These are phyloP conservation scores for Xiphorhynchus erythropygius DNA, from an alignment of 2,797 vertebrate genomes.

Conservation along the genomic window DNA sequence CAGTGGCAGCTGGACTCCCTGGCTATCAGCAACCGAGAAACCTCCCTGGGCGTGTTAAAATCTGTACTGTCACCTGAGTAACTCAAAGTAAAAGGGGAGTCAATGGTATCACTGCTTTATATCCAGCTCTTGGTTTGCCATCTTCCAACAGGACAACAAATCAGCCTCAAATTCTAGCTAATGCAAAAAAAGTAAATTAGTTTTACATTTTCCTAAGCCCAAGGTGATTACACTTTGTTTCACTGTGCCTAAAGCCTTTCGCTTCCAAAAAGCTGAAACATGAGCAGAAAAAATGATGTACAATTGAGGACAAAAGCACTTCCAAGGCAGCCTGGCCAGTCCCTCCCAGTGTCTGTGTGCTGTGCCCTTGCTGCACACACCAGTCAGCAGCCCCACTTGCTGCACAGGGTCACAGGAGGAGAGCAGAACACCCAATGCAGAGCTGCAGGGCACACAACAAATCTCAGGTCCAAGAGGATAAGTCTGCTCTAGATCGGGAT, in stretches of 20 bases:
- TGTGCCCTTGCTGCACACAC: not conserved
- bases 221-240: fast-evolving
- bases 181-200: not conserved
- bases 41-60: not conserved
- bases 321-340: not conserved
- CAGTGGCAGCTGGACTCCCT: not conserved
- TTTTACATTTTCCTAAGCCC: not conserved
- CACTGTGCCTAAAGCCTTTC: not conserved
- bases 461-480: not conserved
- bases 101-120: not conserved
- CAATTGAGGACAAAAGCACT: fast-evolving
- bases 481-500: not conserved
- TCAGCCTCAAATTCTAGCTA: not conserved
- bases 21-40: not conserved
- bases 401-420: not conserved
- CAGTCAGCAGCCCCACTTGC: not conserved
- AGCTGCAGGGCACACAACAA: not conserved
- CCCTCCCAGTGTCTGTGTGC: not conserved
- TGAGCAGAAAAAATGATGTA: not conserved
- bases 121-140: not conserved
- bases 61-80: not conserved
- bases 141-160: not conserved
- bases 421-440: not conserved
- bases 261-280: not conserved
- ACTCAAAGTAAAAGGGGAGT: not conserved